Percentiles rank a stretch among this genome's conserved stretches.
These are phyloP conservation scores for Electrophaes corylata DNA, from an alignment of 2,888 invertebrate genomes.

Conservation along the genomic window DNA sequence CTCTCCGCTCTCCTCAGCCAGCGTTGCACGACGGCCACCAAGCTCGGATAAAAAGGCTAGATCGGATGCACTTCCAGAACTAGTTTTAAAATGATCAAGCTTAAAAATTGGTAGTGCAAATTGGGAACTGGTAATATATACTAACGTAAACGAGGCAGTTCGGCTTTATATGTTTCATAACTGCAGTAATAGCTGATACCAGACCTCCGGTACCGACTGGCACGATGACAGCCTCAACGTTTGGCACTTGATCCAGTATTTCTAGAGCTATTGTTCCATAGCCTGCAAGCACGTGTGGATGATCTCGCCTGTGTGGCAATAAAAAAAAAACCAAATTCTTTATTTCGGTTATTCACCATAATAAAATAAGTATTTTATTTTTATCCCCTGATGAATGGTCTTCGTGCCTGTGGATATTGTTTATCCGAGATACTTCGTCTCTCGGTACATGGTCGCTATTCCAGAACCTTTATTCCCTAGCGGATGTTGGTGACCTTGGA, in stretches of 20 bases:
- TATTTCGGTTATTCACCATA: no score
- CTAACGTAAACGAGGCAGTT: conserved; percentile 93
- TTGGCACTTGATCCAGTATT: conserved; percentile 93
- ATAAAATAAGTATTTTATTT: no score
- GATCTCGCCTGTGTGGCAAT: conserved; percentile 90
- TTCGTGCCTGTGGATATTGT: no score
- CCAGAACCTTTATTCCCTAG: no score
- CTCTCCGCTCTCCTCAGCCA: background rate
- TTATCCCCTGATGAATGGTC: no score
- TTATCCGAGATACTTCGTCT: no score
- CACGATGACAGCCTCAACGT: conserved; percentile 93
- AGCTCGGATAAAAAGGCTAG: no score
- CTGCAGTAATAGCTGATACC: conserved; percentile 93
- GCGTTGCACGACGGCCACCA: no score
- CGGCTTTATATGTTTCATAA: conserved; percentile 93
- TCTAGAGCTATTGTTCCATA: conserved; percentile 96
- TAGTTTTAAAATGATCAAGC: background rate
- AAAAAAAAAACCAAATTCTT: no score
- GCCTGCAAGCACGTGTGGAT: conserved; percentile 95
- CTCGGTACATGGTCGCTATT: no score
- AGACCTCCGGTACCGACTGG: conserved; percentile 96
- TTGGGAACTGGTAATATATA: conserved; percentile 38
- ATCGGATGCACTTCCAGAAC: no score
- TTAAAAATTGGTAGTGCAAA: background rate
- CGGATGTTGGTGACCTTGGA: no score